Base-by-base conservation (phyloP, 2,888 invertebrate genomes). In the Mythimna albipuncta region DNA sequence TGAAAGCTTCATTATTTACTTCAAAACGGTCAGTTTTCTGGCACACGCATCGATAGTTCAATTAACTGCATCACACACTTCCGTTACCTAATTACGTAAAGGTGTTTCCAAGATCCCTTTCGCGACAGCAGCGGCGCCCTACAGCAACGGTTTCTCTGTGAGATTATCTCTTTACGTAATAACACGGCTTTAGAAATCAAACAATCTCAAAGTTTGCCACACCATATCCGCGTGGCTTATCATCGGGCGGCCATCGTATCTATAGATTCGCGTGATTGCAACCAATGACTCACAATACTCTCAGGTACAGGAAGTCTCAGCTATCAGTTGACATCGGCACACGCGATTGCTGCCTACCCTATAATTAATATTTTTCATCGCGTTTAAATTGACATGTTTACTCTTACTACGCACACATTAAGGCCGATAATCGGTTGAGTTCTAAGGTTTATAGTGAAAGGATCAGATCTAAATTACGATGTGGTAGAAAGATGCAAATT, bases 401-500 rank as follows among this genome's bases (percentile, higher is more conserved):
- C 64, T 67, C 78, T 75, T 85, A 81, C 61, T 52, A 50, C 67
- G 38, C 66, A 73, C 72, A 71, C 44, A 35, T 73, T 82, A 87
- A 77, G 64, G 54, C 19, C 58, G 69, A 75, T 72, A 77, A 69
- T 79, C 70, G 84, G n/a, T 70, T 76, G 70, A 59, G 70, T 47
- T 57, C 7, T 6, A 64, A 63, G 35, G 82, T 86, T 74, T 73
- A 72, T 71, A 82, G 79, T 79, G 84, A 87, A 80, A 82, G 76
- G 78, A 81, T 77, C 68, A 79, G 69, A 78, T 70, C 38, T 75
- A 78, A 86, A 70, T 84, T 85, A 87, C 77, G 83, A 85, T 75
- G 83, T 83, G 78, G 83, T 73, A 78, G 75, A 83, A 79, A 84
- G 78, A 92, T 91, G 91, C 89, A 91, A 91, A 91, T 90, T 84